Evolutionary conservation across 2,888 invertebrate genomes (phyloP).

Genomic region (Pollenia angustigena): DNA sequence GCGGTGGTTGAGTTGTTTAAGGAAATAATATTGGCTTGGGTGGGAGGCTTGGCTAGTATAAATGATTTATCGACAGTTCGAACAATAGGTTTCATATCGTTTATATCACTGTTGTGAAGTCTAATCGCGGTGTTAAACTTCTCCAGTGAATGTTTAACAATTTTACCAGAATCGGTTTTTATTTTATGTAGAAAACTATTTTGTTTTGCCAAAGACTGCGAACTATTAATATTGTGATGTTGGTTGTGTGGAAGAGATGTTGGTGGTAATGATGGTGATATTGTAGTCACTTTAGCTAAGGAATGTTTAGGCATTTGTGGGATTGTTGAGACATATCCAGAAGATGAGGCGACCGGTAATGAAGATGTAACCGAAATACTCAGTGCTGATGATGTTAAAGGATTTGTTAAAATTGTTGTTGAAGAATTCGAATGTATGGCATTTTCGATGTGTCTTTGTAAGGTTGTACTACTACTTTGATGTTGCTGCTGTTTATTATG

Average conservation of each 20-base stretch:
- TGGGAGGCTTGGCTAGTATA: constrained; percentile 72
- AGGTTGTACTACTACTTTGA: constrained; percentile 41
- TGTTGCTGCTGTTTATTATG: constrained; percentile 52
- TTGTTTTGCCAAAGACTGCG: constrained; percentile 62
- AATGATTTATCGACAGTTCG: constrained; percentile 76
- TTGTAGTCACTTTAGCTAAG: constrained; percentile 75
- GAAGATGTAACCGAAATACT: constrained; percentile 63
- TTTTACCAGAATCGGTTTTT: constrained; percentile 78
- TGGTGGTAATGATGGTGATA: constrained; percentile 68
- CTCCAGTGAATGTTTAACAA: constrained; percentile 78
- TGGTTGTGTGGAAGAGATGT: constrained; percentile 46
- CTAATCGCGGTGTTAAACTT: constrained; percentile 76
- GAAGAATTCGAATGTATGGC: constrained; percentile 57
- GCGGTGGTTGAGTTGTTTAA: constrained; percentile 37
- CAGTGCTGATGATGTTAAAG: constrained; percentile 48
- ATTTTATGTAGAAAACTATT: constrained; percentile 77
- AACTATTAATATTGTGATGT: constrained; percentile 40
- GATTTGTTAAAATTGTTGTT: constrained; percentile 47
- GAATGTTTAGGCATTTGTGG: constrained; percentile 78
- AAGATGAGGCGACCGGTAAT: constrained; percentile 43
- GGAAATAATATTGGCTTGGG: constrained; percentile 57
- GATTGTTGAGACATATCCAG: constrained; percentile 69
- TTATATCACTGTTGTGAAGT: constrained; percentile 74
- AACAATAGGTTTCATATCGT: constrained; percentile 75
- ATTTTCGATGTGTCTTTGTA: constrained; percentile 68